These are phyloP conservation scores for Lordiphosa clarofinis DNA, from an alignment of 1,140 invertebrate species.

Conservation along the genomic window DNA sequence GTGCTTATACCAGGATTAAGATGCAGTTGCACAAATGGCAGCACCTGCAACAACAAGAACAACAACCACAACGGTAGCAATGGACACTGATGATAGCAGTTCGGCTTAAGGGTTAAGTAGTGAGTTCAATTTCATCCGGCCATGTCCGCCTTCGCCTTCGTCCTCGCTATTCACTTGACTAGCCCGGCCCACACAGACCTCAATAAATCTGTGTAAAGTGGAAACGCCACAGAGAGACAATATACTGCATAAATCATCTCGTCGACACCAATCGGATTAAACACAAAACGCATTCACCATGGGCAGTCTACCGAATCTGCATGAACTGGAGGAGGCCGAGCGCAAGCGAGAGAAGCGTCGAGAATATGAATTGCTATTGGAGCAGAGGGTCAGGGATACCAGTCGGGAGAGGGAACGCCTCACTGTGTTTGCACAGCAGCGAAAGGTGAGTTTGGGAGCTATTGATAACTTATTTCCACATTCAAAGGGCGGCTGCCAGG, in stretches of 20 bases:
- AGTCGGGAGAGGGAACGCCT: slow-evolving; percentile 71
- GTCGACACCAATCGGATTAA: not conserved
- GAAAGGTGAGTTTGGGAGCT: slow-evolving; percentile 51
- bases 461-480: too few species aligned
- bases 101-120: not conserved
- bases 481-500: too few species aligned
- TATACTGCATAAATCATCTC: too few species aligned
- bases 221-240: too few species aligned
- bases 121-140: too few species aligned
- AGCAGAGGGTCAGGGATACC: slow-evolving; percentile 65
- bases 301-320: slow-evolving; percentile 84
- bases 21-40: slow-evolving; percentile 14
- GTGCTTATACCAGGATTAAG: not conserved
- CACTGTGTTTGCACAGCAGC: slow-evolving; percentile 56
- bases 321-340: slow-evolving; percentile 80
- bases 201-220: too few species aligned
- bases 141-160: too few species aligned
- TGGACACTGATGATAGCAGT: slow-evolving; percentile 9
- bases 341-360: slow-evolving; percentile 73
- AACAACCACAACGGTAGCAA: slow-evolving; percentile 4
- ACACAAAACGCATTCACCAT: slow-evolving; percentile 60
- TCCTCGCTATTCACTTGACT: too few species aligned
- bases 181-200: too few species aligned
- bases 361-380: slow-evolving; percentile 73
- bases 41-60: not conserved